Evolutionary conservation across 2,888 invertebrate genomes (phyloP), one percentile per base, ranked within the genome.

Genomic region (Athalia rosae): DNA sequence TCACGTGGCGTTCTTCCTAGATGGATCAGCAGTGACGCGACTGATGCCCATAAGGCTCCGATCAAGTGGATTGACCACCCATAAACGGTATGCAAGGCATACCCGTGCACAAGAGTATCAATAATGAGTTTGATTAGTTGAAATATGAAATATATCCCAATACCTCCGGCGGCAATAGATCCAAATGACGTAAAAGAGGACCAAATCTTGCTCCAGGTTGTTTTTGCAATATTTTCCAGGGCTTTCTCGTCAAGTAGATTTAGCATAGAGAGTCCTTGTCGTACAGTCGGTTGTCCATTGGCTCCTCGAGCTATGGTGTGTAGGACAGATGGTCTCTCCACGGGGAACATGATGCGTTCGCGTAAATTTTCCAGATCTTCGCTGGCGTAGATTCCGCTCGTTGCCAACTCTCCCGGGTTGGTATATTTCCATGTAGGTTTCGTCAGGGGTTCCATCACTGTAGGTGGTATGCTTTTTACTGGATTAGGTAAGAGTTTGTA

Each of bases 181-280:
- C 78, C 80, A 11, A 80, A 78, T 4, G 62, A 59, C 4, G 58
- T 48, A n/a, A 79, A 77, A 8, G 64, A 15, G 0, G 15, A 11
- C 79, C 80, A 78, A 2, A 77, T 15, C 59, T 74, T 62, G 0
- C 64, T 7, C 8, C 71, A 64, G 0, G 79, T 47, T 4, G 41
- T 45, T 13, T 80, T 74, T 3, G 79, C 78, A 5, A 82, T 73
- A 11, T 77, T 63, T 0, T 80, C 58, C 2, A 81, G 15, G 0
- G 80, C 56, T 5, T 76, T 45, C 66, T 81, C 78, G 11, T 82
- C 79, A 13, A 81, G 13, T 0, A 82, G 28, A 15, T 78, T 48
- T 15, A 5, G 9, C 0, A 77, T n/a, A 0, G 77, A 67, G 1
- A 77, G 47, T 47, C 45, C 15, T 41, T 47, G 53, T 0, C 45